Evolutionary conservation across 2,888 invertebrate species (phyloP).

Genomic region (Automeris io): DNA sequence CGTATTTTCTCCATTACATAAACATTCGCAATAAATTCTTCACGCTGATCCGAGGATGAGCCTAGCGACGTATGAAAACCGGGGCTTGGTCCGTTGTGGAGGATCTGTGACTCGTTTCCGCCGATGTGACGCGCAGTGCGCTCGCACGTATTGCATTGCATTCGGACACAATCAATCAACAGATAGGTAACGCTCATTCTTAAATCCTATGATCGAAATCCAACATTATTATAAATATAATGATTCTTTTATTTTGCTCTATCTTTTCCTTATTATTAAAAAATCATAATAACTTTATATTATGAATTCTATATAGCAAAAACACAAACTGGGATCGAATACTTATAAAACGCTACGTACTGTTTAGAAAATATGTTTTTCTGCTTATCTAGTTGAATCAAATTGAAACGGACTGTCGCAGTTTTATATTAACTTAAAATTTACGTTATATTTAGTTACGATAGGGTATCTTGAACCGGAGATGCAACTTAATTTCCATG

Average conservation of each 20-base stretch:
- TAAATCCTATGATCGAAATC: not conserved
- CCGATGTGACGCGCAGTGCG: slow-evolving; percentile 18
- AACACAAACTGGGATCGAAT: too few relatives aligned
- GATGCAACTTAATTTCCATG: too few relatives aligned
- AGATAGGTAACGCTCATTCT: not conserved
- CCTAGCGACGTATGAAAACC: slow-evolving; percentile 59
- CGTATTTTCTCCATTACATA: slow-evolving; percentile 38
- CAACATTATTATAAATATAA: not conserved
- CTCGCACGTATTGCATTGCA: slow-evolving; percentile 32
- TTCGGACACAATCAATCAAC: slow-evolving; percentile 23
- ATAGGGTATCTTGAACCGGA: too few relatives aligned
- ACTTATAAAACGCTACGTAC: too few relatives aligned
- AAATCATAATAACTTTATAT: too few relatives aligned
- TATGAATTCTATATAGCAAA: too few relatives aligned
- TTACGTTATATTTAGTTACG: too few relatives aligned
- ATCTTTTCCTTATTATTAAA: too few relatives aligned
- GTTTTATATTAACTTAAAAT: too few relatives aligned
- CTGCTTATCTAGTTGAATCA: too few relatives aligned
- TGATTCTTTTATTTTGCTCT: not conserved
- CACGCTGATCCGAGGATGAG: slow-evolving; percentile 59
- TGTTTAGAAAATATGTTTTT: too few relatives aligned
- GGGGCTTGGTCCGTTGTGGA: slow-evolving; percentile 33
- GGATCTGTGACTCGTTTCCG: slow-evolving; percentile 43
- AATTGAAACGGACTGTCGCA: too few relatives aligned
- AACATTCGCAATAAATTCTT: slow-evolving; percentile 63